Conservation (phyloP, 2,797 vertebrate species). For the Scolopax bukidnonensis region DNA sequence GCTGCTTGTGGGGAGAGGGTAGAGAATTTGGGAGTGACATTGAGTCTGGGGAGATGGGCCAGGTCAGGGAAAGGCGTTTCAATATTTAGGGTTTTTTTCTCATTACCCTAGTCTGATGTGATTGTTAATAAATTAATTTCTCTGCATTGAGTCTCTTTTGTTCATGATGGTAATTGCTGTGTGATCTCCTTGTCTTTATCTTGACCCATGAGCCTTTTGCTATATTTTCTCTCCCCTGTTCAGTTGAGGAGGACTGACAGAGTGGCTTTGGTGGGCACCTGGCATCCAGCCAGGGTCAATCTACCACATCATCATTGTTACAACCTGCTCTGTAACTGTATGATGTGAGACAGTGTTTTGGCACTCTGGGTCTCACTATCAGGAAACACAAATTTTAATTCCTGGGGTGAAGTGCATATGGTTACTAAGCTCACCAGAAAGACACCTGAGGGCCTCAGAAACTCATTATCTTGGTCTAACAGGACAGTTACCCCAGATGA, state of each 20-base stretch:
- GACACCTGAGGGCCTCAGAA: neutral
- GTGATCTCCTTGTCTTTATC: neutral
- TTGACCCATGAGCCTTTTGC: neutral
- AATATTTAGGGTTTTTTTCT: neutral
- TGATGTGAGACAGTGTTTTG: neutral
- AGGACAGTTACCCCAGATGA: neutral
- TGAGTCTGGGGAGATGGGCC: neutral
- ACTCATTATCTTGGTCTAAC: slow-evolving; percentile 39
- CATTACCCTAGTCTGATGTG: neutral
- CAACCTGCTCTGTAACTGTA: neutral
- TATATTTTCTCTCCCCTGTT: neutral
- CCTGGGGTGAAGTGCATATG: neutral
- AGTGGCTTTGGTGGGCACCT: neutral
- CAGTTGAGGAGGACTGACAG: neutral
- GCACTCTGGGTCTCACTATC: neutral
- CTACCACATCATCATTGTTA: neutral
- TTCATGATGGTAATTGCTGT: neutral
- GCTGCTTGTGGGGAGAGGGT: neutral
- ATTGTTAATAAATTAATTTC: neutral
- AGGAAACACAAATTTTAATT: slow-evolving; percentile 6
- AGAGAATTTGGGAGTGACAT: neutral
- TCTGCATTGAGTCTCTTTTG: neutral
- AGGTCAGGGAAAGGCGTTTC: neutral
- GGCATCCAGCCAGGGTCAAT: neutral
- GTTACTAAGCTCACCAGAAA: slow-evolving; percentile 9